Percentiles rank a stretch among this genome's conserved stretches.
Evolutionary conservation across 2,113 vertebrate genomes (phyloP).

Genomic region (Hippolais icterina): DNA sequence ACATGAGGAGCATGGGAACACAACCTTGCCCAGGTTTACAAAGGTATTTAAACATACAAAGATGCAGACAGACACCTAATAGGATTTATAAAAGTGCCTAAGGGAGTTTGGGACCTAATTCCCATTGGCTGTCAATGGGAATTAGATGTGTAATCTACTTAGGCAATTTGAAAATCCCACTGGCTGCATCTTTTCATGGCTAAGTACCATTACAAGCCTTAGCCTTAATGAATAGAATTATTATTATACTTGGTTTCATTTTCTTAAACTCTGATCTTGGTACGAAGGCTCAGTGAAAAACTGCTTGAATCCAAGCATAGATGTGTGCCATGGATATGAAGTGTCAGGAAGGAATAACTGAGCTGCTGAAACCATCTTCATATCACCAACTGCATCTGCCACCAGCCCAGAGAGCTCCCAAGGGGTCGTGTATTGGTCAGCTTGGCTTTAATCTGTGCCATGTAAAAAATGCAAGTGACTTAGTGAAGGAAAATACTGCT

Average conservation of each 20-base stretch:
- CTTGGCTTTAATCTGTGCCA: neutral
- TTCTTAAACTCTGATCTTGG: conserved; percentile 25
- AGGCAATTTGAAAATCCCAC: conserved; percentile 60
- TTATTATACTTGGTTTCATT: conserved; percentile 54
- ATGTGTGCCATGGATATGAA: neutral
- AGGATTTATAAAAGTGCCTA: conserved; percentile 59
- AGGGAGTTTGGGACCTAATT: conserved; percentile 59
- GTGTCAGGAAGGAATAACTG: neutral
- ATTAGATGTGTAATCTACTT: conserved; percentile 65
- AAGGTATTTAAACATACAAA: conserved; percentile 38
- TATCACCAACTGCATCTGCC: neutral
- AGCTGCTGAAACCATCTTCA: neutral
- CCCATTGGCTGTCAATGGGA: conserved; percentile 61
- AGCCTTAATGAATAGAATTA: conserved; percentile 61
- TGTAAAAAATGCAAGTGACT: conserved; percentile 24
- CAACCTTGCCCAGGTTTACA: conserved; percentile 8
- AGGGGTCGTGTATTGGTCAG: neutral
- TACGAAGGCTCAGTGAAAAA: neutral
- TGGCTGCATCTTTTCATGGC: conserved; percentile 64
- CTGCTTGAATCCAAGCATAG: neutral
- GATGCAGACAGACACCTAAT: conserved; percentile 56
- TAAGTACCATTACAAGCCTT: conserved; percentile 57
- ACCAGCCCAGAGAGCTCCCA: neutral
- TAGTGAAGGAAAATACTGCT: conserved; percentile 7
- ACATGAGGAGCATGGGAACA: neutral